Base-by-base conservation (phyloP, 2,888 invertebrate species). In the Trichacis sp. region DNA sequence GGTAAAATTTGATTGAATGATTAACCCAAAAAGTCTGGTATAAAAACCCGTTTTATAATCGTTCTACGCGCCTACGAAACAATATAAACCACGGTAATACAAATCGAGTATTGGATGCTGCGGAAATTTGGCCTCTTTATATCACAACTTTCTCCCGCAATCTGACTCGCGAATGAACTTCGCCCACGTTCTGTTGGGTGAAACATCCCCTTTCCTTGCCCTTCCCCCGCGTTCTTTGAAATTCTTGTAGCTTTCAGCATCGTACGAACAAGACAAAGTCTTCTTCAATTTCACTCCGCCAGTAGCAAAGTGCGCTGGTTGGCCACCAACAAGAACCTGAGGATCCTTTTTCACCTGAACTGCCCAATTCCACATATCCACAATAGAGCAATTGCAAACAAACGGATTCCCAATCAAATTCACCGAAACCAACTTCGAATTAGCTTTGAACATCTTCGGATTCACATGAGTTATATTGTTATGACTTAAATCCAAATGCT, bases 321-420 rank as follows among this genome's bases (percentile, higher is more conserved):
- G 90, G 1, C 91, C 89, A 36, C 91, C 91, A 14, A 90, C 86
- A 30, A 92, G 85, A 20, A 91, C 87, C 62, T 89, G 87, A 45
- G 91, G 81, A 72, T 91, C 88, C 9, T 89, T 89, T 73, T 90
- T 90, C 30, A 88, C 88, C 81, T 89, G 87, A 33, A 88, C 85
- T 0, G 91, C 91, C 92, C 92, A 92, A 72, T 90, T 88, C 92
- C 92, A 92, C 86, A 91, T 88, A 58, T 90, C 89, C 0, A 89
- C 89, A 18, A 92, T 87, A 65, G 89, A 88, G 72, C 92, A 92
- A 72, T 90, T 89, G 74, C 92, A 92, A 56, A 87, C 83, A 85
- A 91, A 91, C 1, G 90, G 91, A 83, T 92, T 92, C 1, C 90
- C 90, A 6, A 91, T 85, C 4, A 92, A 82, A 75, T 90, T 90